These are phyloP conservation scores for Pelecanus crispus DNA, from an alignment of 2,113 vertebrate species.

Conservation along the genomic window DNA sequence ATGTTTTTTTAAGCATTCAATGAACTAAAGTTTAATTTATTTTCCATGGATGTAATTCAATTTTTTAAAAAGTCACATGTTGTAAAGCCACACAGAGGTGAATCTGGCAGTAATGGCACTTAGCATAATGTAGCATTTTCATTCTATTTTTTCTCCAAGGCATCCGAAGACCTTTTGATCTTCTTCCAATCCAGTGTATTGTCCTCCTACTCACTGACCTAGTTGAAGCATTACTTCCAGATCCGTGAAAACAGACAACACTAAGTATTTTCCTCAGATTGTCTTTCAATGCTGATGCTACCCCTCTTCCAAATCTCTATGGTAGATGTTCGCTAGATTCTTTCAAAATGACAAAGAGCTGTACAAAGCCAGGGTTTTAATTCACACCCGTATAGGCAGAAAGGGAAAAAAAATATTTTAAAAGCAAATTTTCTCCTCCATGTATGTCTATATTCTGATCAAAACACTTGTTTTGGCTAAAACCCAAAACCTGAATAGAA, in stretches of 20 bases:
- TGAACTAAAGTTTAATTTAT: neutral
- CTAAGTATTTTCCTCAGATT: neutral
- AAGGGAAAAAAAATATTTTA: neutral
- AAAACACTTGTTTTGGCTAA: neutral
- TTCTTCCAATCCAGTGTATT: neutral
- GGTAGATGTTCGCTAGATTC: neutral
- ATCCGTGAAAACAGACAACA: neutral
- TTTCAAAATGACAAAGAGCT: neutral
- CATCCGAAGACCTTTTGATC: neutral
- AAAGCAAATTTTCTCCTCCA: neutral
- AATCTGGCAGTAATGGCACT: neutral
- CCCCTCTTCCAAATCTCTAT: neutral
- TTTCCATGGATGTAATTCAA: neutral
- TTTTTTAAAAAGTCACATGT: neutral
- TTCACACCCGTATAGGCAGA: neutral
- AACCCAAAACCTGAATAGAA: neutral
- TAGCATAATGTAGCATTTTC: neutral
- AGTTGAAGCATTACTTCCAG: neutral
- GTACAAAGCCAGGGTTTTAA: neutral
- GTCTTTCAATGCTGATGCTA: neutral
- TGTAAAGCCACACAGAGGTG: neutral
- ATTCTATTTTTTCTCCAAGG: neutral
- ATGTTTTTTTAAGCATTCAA: neutral
- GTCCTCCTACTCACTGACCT: neutral
- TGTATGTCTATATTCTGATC: neutral